phyloP scores from a whole-genome alignment of 2,888 invertebrate species.

The Scaptomyza reducta region DNA sequence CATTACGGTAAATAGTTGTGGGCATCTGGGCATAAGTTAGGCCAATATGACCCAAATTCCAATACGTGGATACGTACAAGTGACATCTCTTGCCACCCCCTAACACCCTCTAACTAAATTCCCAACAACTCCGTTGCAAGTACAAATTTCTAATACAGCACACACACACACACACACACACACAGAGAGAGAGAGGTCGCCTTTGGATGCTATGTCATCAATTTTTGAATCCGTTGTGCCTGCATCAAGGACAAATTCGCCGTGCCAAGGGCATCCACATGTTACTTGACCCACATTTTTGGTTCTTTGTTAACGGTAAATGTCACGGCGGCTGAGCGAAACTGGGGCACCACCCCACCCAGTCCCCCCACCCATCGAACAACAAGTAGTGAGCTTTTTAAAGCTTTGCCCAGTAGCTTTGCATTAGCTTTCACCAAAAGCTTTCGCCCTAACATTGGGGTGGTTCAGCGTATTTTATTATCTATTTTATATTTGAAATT shows the following conservation, averaged over 20 bases:
- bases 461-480: constrained; percentile 6
- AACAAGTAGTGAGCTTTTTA: background rate
- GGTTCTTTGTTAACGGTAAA: constrained; percentile 8
- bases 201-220: constrained; percentile 12
- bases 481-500: too few relatives aligned
- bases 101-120: too few relatives aligned
- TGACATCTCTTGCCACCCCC: background rate
- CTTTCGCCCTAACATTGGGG: constrained; percentile 1
- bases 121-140: background rate
- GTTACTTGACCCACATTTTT: constrained; percentile 60
- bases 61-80: constrained; percentile 1
- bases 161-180: background rate
- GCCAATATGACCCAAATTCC: constrained; percentile 40
- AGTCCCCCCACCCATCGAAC: background rate
- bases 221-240: constrained; percentile 19
- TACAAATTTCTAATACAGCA: background rate
- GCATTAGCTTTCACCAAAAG: constrained; percentile 8
- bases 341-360: constrained; percentile 37
- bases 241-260: constrained; percentile 57
- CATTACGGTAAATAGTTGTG: background rate
- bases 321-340: constrained; percentile 39
- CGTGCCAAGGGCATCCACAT: constrained; percentile 54
- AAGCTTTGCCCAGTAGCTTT: too few relatives aligned
- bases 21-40: background rate
- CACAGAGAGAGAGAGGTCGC: background rate